Percentiles rank a stretch among this genome's conserved stretches.
These are phyloP conservation scores for Oncorhynchus gorbuscha DNA, from an alignment of 2,113 vertebrate genomes.

Conservation along the genomic window DNA sequence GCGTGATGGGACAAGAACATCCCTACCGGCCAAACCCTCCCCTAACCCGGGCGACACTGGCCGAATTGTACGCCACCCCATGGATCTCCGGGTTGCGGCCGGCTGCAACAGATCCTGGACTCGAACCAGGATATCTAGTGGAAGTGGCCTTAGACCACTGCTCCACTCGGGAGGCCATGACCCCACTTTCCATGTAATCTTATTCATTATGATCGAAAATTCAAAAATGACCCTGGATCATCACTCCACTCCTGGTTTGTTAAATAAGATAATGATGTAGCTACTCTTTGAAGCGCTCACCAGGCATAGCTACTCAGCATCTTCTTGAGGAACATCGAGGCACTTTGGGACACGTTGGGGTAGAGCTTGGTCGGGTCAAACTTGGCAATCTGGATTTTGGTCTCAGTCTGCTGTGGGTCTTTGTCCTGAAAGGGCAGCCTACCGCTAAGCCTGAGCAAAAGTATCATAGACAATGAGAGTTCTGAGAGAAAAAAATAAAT, in stretches of 20 bases:
- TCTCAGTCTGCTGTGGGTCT: conserved; percentile 80
- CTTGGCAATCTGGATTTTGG: conserved; percentile 85
- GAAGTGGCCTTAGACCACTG: no score
- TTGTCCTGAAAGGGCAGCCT: conserved; percentile 86
- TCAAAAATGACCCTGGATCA: no score
- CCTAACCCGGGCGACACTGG: no score
- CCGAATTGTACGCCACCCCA: no score
- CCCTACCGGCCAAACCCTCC: no score
- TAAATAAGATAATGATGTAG: neutral
- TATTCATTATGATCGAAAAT: no score
- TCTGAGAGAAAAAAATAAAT: neutral
- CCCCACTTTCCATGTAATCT: no score
- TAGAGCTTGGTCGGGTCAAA: conserved; percentile 90
- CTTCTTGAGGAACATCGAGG: conserved; percentile 90
- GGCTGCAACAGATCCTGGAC: no score
- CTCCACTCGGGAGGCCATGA: no score
- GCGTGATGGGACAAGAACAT: no score
- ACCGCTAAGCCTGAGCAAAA: conserved; percentile 83
- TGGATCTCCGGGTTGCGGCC: no score
- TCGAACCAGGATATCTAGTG: no score
- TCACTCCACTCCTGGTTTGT: neutral
- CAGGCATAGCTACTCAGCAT: conserved; percentile 89
- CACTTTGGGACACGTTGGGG: conserved; percentile 91
- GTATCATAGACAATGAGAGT: neutral
- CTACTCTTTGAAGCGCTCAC: conserved; percentile 68